phyloP scores from a whole-genome alignment of 2,113 vertebrate species.

The Bettongia penicillata region DNA sequence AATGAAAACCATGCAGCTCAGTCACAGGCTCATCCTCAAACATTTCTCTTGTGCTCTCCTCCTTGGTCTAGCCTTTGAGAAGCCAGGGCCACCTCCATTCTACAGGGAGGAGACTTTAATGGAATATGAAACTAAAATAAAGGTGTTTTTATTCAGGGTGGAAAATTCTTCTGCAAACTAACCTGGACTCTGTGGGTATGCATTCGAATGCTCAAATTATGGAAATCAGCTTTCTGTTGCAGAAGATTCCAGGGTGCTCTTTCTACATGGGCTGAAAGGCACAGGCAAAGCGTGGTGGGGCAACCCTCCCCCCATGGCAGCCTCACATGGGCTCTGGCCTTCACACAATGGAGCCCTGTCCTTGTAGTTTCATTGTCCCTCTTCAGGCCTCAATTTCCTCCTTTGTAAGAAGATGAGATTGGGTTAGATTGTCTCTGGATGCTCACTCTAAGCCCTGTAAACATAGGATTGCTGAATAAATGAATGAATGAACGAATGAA shows the following conservation, averaged over 20 bases:
- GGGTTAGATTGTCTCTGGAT: not conserved
- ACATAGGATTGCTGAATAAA: not conserved
- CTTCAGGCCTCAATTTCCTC: not conserved
- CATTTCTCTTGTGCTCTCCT: not conserved
- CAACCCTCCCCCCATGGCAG: not conserved
- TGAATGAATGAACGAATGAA: too few relatives aligned
- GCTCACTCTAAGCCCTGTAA: not conserved
- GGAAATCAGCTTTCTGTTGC: not conserved
- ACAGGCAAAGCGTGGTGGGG: not conserved
- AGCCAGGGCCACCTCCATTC: not conserved
- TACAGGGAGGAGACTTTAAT: not conserved
- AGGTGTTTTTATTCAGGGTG: not conserved
- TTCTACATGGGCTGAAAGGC: not conserved
- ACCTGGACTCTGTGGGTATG: not conserved
- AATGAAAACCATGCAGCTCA: not conserved
- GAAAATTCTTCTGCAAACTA: not conserved
- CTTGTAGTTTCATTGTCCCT: not conserved
- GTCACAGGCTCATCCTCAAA: not conserved
- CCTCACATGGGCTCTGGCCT: not conserved
- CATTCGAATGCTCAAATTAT: not conserved
- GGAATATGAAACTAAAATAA: not conserved
- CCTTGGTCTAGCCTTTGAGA: not conserved
- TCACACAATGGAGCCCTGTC: not conserved
- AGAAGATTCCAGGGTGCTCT: not conserved
- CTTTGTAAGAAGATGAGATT: not conserved